Evolutionary conservation across 2,113 vertebrate species (phyloP), one percentile per base, ranked within the genome.

Genomic region (Atherinomorus stipes): DNA sequence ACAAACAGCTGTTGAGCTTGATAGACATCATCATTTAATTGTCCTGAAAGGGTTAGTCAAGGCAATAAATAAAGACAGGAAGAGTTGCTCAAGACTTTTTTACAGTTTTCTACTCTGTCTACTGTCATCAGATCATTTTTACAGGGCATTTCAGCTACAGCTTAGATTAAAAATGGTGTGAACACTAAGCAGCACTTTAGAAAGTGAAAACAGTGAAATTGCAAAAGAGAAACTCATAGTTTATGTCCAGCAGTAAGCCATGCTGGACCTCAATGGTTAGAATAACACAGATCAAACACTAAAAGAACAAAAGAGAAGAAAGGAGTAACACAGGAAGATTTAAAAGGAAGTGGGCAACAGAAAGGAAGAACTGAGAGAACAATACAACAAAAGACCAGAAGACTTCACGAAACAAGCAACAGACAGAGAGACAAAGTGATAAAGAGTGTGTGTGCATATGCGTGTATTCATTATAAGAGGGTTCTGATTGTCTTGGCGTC

Each of bases 391-490:
- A 88, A 81, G 75, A 80, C 53, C 66, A 78, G 94, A 87, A 80
- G 89, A 93, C 64, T 84, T 83, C 65, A 66, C 72, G 89, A 91
- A 91, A 94, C 92, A 94, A 94, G 94, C 89, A 80, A 89, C 88
- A 87, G 88, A 94, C n/a, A n/a, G 94, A 38, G 91, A 94, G 62
- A 90, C 86, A 83, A 85, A 89, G 95, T 91, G 94, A 90, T 92
- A 94, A 94, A 94, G 92, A 93, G 93, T 91, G 94, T 94, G 64
- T 60, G 49, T 38, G 62, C 56, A 26, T 51, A 56, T 71, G 81
- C 56, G 76, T 56, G 73, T 94, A 93, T 97, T 97, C 95, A 96
- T 97, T 96, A 89, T 85, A 96, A 96, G 91, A 94, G 90, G 91
- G 88, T 89, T 93, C 91, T 94, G 94, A 94, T 92, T 94, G 94